These are phyloP conservation scores for Phocides pigmalion DNA, from an alignment of 1,140 invertebrate species.

Conservation along the genomic window DNA sequence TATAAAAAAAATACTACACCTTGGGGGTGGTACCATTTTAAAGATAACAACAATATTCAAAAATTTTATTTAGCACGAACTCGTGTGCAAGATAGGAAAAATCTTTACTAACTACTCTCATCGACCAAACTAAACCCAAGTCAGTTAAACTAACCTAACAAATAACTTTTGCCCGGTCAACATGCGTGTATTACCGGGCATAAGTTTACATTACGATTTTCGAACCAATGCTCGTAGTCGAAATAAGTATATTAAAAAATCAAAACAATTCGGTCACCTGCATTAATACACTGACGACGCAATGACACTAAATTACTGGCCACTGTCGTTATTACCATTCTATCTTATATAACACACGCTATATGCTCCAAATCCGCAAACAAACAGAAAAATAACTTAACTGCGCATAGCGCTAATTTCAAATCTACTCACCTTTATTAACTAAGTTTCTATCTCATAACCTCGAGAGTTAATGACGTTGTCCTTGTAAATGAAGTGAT, in stretches of 20 bases:
- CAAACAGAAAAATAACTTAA: slow-evolving; percentile 46
- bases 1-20: too few relatives aligned
- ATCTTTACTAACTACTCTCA: too few relatives aligned
- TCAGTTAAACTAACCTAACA: too few relatives aligned
- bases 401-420: slow-evolving; percentile 59
- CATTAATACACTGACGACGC: slow-evolving; percentile 40
- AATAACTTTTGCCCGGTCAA: too few relatives aligned
- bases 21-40: too few relatives aligned
- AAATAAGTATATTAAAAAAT: not conserved
- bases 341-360: slow-evolving; percentile 60
- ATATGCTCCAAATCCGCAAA: slow-evolving; percentile 51
- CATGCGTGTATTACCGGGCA: too few relatives aligned
- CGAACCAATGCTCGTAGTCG: not conserved
- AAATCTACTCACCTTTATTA: slow-evolving; percentile 54
- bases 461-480: not conserved
- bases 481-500: too few relatives aligned
- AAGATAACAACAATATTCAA: too few relatives aligned
- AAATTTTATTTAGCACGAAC: too few relatives aligned
- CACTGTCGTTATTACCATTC: slow-evolving; percentile 59
- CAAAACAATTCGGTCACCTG: slow-evolving; percentile 46
- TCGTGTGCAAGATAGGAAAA: too few relatives aligned
- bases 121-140: too few relatives aligned
- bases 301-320: slow-evolving; percentile 46
- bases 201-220: too few relatives aligned
- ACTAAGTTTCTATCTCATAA: slow-evolving; percentile 3